Base-by-base conservation (phyloP, 2,113 vertebrate species). In the Calyptomena viridis region DNA sequence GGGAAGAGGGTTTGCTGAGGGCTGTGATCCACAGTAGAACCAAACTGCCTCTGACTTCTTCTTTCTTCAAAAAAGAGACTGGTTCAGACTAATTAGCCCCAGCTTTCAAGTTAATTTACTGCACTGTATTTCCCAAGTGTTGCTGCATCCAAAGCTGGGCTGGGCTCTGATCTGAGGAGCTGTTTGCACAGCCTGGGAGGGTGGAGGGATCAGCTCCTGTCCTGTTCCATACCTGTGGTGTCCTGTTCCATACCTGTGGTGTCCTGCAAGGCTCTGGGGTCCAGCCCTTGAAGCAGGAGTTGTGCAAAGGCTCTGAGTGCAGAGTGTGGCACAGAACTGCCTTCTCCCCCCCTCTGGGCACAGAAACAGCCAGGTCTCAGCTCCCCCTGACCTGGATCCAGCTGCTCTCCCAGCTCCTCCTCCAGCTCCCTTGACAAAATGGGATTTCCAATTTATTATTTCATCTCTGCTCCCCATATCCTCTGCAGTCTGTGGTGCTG, bases 181-280 rank as follows among this genome's bases (percentile, higher is more conserved):
- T 35, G 58, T 59, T 52, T 18, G 1, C 5, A 1, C 8, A 27
- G 15, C 27, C 27, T 17, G 10, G 42, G 60, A 4, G 30, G 53
- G 16, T 12, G 40, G n/a, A 7, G 76, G 25, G 75, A 8, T 30
- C 77, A 37, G 27, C 73, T 40, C 14, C 30, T 52, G 58, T 21
- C 68, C 77, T 5, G 20, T 4, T 13, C 40, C 40, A 40, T 40
- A 11, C 40, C 40, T 40, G 40, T 40, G n/a, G n/a, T 52, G 58
- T 21, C 68, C 77, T 5, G 20, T 4, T 13, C 40, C 40, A 40
- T 40, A 11, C 40, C 40, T 40, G 40, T 40, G n/a, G 20, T 2
- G 2, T 5, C 1, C 0, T 9, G 3, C 3, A 5, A 5, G 66
- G 5, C 6, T 13, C 11, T 14, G 7, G 9, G 40, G 0, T 11